Evolutionary conservation across 1,140 invertebrate genomes (phyloP).

Genomic region (Eurosta solidaginis): DNA sequence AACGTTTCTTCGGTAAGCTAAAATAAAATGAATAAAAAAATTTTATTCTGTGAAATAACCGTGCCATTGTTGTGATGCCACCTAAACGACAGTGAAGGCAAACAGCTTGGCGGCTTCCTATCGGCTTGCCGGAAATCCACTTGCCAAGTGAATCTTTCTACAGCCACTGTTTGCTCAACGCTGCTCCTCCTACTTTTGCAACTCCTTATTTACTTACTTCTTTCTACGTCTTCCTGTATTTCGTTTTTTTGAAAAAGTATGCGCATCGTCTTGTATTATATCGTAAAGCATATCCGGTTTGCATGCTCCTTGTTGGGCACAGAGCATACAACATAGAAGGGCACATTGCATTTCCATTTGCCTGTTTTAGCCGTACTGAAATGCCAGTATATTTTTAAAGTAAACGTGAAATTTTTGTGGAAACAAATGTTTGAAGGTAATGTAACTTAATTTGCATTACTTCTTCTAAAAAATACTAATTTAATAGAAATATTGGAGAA

Average conservation of each 20-base stretch:
- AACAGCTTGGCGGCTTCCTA: slow-evolving; percentile 19
- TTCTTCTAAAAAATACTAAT: too few relatives aligned
- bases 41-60: neutral
- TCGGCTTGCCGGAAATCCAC: slow-evolving; percentile 5
- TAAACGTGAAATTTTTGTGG: too few relatives aligned
- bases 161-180: neutral
- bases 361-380: too few relatives aligned
- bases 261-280: neutral
- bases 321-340: too few relatives aligned
- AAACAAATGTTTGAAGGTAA: too few relatives aligned
- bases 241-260: slow-evolving; percentile 4
- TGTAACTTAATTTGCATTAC: too few relatives aligned
- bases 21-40: neutral
- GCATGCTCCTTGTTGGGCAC: neutral
- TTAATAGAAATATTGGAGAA: too few relatives aligned
- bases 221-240: too few relatives aligned
- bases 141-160: neutral
- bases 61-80: neutral
- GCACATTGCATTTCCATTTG: too few relatives aligned
- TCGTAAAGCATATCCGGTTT: neutral
- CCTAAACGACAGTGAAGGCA: slow-evolving; percentile 8
- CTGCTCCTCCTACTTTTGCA: neutral
- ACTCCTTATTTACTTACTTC: too few relatives aligned
- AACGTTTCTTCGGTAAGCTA: neutral
- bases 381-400: too few relatives aligned